These are phyloP conservation scores for Chirona hameri DNA, from an alignment of 2,888 invertebrate genomes.

Conservation along the genomic window DNA sequence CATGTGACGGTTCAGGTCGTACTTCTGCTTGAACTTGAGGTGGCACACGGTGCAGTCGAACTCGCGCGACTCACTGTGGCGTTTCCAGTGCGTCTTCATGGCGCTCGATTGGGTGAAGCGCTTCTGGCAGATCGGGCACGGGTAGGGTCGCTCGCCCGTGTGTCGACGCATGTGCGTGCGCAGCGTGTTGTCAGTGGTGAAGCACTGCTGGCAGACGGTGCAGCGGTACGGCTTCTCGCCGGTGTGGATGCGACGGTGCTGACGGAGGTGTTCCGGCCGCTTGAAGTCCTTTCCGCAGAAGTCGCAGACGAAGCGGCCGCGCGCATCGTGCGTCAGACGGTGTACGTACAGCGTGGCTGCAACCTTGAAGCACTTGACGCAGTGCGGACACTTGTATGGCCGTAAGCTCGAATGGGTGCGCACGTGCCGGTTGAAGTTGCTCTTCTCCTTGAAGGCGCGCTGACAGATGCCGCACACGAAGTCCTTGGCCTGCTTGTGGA, in stretches of 20 bases:
- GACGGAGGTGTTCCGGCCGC: constrained; percentile 26
- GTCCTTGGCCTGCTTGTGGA: constrained; percentile 7
- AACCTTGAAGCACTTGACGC: constrained; percentile 13
- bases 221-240: constrained; percentile 24
- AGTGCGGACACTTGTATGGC: constrained; percentile 10
- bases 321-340: not conserved
- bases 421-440: constrained; percentile 26
- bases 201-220: not conserved
- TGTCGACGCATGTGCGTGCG: constrained; percentile 28
- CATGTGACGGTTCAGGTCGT: constrained; percentile 12
- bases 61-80: constrained; percentile 10
- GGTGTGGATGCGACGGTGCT: constrained; percentile 26
- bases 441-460: constrained; percentile 1
- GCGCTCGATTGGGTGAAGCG: constrained; percentile 22
- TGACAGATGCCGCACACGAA: not conserved
- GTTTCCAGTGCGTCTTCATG: constrained; percentile 27
- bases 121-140: constrained; percentile 3
- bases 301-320: constrained; percentile 13
- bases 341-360: constrained; percentile 27
- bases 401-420: not conserved
- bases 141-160: constrained; percentile 1
- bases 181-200: constrained; percentile 28
- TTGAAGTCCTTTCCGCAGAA: constrained; percentile 25
- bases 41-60: not conserved
- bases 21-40: constrained; percentile 22